Evolutionary conservation across 1,140 invertebrate species (phyloP).

Genomic region (Conus ventricosus): DNA sequence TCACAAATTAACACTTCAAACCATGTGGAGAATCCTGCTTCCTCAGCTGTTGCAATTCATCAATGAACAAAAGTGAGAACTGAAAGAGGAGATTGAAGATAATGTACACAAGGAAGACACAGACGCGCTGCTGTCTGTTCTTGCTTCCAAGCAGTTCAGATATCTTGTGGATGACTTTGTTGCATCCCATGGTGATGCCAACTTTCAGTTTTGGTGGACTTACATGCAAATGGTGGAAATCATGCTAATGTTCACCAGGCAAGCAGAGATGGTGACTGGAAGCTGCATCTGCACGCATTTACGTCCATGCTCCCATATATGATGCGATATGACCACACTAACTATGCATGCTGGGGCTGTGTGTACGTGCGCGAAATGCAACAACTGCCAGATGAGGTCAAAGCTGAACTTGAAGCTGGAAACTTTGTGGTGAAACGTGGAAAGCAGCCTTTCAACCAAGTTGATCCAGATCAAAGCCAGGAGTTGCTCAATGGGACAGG

Average conservation of each 20-base stretch:
- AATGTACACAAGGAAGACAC: neutral
- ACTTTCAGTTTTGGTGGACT: neutral
- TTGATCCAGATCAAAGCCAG: constrained; percentile 7
- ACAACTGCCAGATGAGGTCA: neutral
- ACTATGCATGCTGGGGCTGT: neutral
- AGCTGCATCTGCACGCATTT: too few species aligned
- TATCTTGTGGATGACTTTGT: neutral
- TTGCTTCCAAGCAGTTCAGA: constrained; percentile 2
- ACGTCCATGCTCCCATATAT: too few species aligned
- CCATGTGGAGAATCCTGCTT: constrained; percentile 2
- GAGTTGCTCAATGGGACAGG: constrained; percentile 30
- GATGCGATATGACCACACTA: too few species aligned
- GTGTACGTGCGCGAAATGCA: constrained; percentile 17
- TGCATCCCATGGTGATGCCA: neutral
- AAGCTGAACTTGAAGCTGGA: constrained; percentile 10
- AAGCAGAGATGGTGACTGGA: too few species aligned
- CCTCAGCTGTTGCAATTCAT: neutral
- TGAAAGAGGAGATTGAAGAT: neutral
- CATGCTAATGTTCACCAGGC: too few species aligned
- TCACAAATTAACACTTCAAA: neutral
- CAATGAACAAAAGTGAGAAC: neutral
- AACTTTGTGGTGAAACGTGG: constrained; percentile 27
- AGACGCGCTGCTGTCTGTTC: neutral
- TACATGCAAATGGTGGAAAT: neutral
- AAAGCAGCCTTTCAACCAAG: constrained; percentile 3